Evolutionary conservation across 2,888 invertebrate genomes (phyloP).

Genomic region (Diloba caeruleocephala): DNA sequence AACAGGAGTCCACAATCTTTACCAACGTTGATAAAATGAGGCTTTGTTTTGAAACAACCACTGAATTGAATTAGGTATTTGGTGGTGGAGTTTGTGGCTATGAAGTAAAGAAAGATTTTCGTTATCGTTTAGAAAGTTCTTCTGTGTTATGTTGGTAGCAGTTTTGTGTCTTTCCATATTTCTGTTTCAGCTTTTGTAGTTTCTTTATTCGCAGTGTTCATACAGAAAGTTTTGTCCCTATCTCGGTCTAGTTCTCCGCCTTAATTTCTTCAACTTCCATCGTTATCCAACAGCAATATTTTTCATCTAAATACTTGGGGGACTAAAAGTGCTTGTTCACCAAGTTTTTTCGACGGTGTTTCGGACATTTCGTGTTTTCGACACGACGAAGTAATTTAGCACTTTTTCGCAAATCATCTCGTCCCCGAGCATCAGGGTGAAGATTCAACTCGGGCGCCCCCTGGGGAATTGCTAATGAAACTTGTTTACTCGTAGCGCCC

Average conservation of each 20-base stretch:
- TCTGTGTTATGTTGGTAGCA: conserved; percentile 2
- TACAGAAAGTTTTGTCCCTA: conserved; percentile 30
- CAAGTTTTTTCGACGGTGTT: conserved; percentile 37
- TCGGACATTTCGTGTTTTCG: conserved; percentile 51
- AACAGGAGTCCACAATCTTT: conserved; percentile 53
- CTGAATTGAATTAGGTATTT: conserved; percentile 26
- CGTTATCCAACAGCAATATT: conserved; percentile 45
- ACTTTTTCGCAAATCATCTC: conserved; percentile 58
- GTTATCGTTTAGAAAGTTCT: no score
- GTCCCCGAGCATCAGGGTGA: conserved; percentile 35
- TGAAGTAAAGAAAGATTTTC: conserved; percentile 1
- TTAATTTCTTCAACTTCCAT: conserved; percentile 43
- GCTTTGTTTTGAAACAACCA: conserved; percentile 35
- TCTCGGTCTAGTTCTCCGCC: conserved; percentile 27
- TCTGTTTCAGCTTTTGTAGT: conserved; percentile 12
- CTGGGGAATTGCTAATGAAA: conserved; percentile 51
- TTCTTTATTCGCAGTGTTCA: conserved; percentile 13
- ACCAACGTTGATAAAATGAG: conserved; percentile 30
- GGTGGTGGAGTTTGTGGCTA: conserved; percentile 16
- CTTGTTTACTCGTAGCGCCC: conserved; percentile 51
- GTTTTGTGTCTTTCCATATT: conserved; percentile 1
- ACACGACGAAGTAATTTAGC: conserved; percentile 56
- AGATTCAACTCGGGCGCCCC: conserved; percentile 45
- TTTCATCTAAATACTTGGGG: conserved; percentile 49
- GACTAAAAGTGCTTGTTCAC: conserved; percentile 45